A percentile compares a stretch with the other conserved stretches of the same genome.
Conservation (phyloP, 2,888 invertebrate genomes). For the Drosophila mulleri region DNA sequence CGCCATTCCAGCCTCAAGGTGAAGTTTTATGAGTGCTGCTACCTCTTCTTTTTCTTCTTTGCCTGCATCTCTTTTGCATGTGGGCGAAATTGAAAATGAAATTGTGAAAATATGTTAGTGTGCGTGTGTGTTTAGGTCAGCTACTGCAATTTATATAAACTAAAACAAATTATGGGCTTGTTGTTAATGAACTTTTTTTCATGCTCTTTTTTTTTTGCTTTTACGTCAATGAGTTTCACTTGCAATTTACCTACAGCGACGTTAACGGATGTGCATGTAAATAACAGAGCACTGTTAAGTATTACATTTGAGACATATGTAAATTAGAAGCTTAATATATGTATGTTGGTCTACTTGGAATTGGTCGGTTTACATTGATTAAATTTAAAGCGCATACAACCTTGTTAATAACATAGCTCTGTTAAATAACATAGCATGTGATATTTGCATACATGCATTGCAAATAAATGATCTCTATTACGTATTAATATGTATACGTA, state of each 20-base stretch:
- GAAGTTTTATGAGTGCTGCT: constrained; percentile 60
- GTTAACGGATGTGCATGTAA: constrained; percentile 12
- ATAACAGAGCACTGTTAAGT: neutral
- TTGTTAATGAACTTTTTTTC: constrained; percentile 48
- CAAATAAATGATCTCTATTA: neutral
- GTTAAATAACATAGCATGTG: neutral
- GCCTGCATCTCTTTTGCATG: constrained; percentile 53
- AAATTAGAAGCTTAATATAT: no score
- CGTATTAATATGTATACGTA: no score
- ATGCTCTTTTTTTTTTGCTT: neutral
- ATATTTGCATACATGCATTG: neutral
- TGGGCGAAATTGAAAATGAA: constrained; percentile 69
- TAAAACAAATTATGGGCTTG: constrained; percentile 32
- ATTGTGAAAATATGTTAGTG: constrained; percentile 34
- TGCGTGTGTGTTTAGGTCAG: constrained; percentile 33
- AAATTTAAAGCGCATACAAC: no score
- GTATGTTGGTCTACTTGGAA: no score
- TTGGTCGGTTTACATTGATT: no score
- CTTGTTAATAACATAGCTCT: neutral
- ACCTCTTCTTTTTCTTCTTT: constrained; percentile 20
- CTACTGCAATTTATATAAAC: constrained; percentile 45
- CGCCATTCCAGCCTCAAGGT: constrained; percentile 63
- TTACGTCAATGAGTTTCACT: constrained; percentile 39
- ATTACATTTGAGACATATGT: neutral
- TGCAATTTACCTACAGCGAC: constrained; percentile 11